Evolutionary conservation across 1,140 invertebrate species (phyloP).

Genomic region (Drosophila paulistorum): DNA sequence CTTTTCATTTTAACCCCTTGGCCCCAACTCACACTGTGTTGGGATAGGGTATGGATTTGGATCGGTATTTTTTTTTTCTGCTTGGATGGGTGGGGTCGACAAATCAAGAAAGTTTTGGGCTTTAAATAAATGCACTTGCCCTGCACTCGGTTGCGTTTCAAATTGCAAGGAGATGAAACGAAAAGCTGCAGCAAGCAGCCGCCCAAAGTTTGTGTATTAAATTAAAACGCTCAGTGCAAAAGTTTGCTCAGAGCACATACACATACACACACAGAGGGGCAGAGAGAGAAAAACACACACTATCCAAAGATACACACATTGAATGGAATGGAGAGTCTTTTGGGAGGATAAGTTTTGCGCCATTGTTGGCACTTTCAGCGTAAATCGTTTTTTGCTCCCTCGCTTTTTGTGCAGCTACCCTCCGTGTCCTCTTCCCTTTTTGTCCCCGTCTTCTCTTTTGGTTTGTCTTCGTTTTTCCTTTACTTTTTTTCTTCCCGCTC

Average conservation of each 20-base stretch:
- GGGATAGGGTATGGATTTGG: neutral
- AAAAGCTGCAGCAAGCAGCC: constrained; percentile 16
- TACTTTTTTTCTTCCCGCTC: constrained; percentile 2
- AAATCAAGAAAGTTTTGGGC: constrained; percentile 69
- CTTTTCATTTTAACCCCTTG: neutral
- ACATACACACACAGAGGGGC: constrained; percentile 14
- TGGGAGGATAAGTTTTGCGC: constrained; percentile 50
- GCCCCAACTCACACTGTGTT: neutral
- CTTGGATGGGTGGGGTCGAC: constrained; percentile 29
- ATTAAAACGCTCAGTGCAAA: constrained; percentile 73
- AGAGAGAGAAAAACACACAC: too few relatives aligned
- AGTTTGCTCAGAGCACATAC: constrained; percentile 45
- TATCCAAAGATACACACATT: constrained; percentile 13
- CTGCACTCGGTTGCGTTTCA: constrained; percentile 59
- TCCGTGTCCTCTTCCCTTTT: constrained; percentile 13
- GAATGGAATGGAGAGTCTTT: constrained; percentile 19
- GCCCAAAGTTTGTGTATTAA: constrained; percentile 75
- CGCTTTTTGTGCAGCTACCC: neutral
- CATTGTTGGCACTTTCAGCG: constrained; percentile 69
- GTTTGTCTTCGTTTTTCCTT: too few relatives aligned
- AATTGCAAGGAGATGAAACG: constrained; percentile 31
- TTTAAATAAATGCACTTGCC: constrained; percentile 74
- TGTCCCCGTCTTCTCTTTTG: neutral
- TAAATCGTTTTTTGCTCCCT: constrained; percentile 64
- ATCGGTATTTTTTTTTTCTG: neutral